Evolutionary conservation across 2,113 vertebrate genomes (phyloP).

Genomic region (Macroglossus sobrinus): DNA sequence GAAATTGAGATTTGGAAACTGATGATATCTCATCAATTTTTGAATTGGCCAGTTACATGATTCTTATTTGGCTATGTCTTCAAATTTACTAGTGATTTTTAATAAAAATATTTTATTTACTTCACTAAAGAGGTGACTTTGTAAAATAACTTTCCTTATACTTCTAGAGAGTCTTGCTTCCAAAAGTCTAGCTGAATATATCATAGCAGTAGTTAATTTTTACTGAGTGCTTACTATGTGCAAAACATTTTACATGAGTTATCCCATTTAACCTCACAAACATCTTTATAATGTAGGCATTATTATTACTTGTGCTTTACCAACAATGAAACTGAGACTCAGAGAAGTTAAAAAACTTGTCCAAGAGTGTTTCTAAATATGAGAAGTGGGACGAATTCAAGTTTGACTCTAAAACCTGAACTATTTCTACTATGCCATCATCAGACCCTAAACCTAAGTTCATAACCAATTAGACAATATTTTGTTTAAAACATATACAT

Average conservation of each 20-base stretch:
- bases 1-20: constrained; percentile 39
- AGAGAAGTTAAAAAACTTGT: constrained; percentile 25
- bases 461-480: background rate
- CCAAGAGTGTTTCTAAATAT: background rate
- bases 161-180: background rate
- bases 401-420: background rate
- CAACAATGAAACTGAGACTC: background rate
- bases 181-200: background rate
- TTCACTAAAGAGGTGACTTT: background rate
- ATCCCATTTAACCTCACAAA: background rate
- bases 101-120: constrained; percentile 25
- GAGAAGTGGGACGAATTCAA: background rate
- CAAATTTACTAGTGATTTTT: constrained; percentile 27
- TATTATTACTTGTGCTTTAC: background rate
- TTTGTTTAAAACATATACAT: background rate
- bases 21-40: background rate
- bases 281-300: background rate
- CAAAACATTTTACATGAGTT: background rate
- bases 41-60: background rate
- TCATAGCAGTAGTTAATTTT: background rate
- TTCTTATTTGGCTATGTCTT: background rate
- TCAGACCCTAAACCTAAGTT: background rate
- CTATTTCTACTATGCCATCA: background rate
- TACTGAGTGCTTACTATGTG: background rate
- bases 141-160: background rate